Base-by-base conservation (phyloP, 92 coral and sea anemone species). In the Blastomussa wellsi region DNA sequence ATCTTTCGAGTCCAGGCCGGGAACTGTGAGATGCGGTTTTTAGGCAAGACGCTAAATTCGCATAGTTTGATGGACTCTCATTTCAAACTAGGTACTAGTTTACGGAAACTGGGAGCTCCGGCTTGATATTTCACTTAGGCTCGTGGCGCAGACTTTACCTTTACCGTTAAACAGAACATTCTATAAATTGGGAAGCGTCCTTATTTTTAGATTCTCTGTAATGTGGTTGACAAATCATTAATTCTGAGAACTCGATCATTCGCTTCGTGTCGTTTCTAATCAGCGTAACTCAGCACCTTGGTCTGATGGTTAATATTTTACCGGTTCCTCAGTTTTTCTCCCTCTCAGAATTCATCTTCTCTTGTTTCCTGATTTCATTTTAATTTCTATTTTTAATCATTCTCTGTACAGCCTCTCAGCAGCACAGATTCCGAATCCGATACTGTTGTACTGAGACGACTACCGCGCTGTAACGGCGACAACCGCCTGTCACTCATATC, bases 401-500 rank as follows among this genome's bases (percentile, higher is more conserved):
- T 66, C 41, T 53, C 33, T 13, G 28, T 39, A 19, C 72, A 79
- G 83, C 76, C 70, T 4, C 16, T 72, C 51, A 81, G 44, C 33
- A 42, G 14, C 36, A 64, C 87, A 4, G 87, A 83, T 49, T 83
- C 87, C 19, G 87, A 83, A 41, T 83, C 87, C 14, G 89, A 91
- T 44, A 86, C 75, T 16, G 91, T 93, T 15, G 89, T 90, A 12
- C 81, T 93, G 22, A 76, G 97, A 64, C 77, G 85, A 11, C 81
- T 77, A 52, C 75, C 81, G 42, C 91, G 92, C 44, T 59, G 53
- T 36, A 89, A 84, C 37, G 88, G 86, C n/a, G 98, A 84, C 77
- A 82, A 86, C 85, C 92, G 98, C 44, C 84, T 94, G 78, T 94
- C 98, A 78, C 79, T 94, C 84, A 76, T 94, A 38, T 94, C 98